Base-by-base conservation (phyloP, 2,888 invertebrate species). In the Eristalinus aeneus region DNA sequence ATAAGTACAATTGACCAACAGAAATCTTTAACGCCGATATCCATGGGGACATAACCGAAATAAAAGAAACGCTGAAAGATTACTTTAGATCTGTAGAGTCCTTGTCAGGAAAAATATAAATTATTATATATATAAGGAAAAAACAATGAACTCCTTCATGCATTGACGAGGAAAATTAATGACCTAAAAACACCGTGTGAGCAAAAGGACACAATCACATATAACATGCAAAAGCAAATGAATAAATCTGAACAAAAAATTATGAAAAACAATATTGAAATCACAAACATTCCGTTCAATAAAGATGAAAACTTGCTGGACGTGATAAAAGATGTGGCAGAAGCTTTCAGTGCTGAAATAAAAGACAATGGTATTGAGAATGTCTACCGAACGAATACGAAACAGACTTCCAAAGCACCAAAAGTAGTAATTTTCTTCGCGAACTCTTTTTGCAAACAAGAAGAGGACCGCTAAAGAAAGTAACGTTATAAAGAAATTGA, bases 311-410 rank as follows among this genome's bases (percentile, higher is more conserved):
- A 64, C 10, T 16, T 64, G 5, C 3, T 64, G 64, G 0, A 64
- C 4, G 23, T 64, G 10, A 39, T 64, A 12, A 64, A 64, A 39
- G 23, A 9, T 12, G 64, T 64, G 1, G 64, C 6, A 39, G 39
- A 2, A 20, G 22, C 64, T 4, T 39, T 39, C 23, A 39, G 46
- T 23, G 23, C 64, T 64, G 8, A 64, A 39, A 64, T 39, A 22
- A 64, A 64, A n/a, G 20, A 20, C 39, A 64, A 36, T 22, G 64
- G 36, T 22, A 39, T 64, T 22, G 64, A 64, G 5, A 64, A 67
- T 11, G 31, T 67, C 6, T 32, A 53, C 46, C 27, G 27, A 27
- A 27, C 27, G 5, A 27, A 27, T 27, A 27, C 27, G 5, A 27
- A 27, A 27, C 27, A 27, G 27, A 27, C 27, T 5, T 27, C 5